Percentiles rank a stretch among this genome's conserved stretches.
Conservation (phyloP, 2,797 vertebrate genomes). For the Hemitrygon akajei region DNA sequence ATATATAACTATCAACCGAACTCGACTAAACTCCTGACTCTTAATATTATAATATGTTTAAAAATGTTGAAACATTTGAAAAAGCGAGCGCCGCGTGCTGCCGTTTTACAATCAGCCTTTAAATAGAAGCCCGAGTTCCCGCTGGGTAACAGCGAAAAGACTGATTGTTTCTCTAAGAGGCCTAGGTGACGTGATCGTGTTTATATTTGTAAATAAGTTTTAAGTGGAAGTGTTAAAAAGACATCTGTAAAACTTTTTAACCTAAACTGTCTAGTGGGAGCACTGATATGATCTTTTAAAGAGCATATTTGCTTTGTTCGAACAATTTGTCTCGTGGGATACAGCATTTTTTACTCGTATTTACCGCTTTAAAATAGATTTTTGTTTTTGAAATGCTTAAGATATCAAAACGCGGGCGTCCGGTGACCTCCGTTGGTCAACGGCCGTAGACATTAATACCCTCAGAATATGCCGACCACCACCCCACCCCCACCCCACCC, state of each 20-base stretch:
- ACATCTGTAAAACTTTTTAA: constrained; percentile 16
- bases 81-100: neutral
- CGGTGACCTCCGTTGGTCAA: neutral
- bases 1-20: neutral
- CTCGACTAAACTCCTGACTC: neutral
- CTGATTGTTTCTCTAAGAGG: neutral
- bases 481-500: too few species aligned
- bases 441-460: neutral
- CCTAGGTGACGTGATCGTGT: neutral
- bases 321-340: neutral
- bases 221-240: neutral
- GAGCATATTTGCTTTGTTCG: neutral
- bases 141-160: neutral
- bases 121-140: neutral
- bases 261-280: neutral
- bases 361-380: too few species aligned
- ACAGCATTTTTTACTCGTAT: neutral
- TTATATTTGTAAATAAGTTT: constrained; percentile 5
- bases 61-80: constrained; percentile 1
- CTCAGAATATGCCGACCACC: neutral
- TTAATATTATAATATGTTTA: neutral
- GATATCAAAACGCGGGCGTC: neutral
- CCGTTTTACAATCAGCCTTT: neutral
- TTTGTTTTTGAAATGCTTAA: neutral
- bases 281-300: neutral